Base-by-base conservation (phyloP, 2,113 vertebrate genomes). In the Hippocampus comes region DNA sequence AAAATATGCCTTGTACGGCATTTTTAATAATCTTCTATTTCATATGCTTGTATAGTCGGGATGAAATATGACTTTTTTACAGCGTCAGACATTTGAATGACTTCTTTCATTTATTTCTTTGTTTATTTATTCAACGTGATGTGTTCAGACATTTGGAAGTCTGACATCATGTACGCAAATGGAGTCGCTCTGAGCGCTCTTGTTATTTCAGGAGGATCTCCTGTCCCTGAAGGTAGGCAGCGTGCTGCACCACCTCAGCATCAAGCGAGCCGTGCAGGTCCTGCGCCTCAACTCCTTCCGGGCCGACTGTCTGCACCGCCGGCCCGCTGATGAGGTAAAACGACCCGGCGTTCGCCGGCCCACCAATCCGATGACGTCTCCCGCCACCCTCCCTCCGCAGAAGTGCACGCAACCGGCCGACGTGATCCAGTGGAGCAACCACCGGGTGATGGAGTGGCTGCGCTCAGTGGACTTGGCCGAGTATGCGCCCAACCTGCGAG, bases 401-500 rank as follows among this genome's bases (percentile, higher is more conserved):
- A 96, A 87, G n/a, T 95, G 94, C 1, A 77, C 95, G 76, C 93
- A 91, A 0, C 95, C 96, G 0, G 93, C 92, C 0, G 97, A 98
- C 77, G 95, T 98, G 34, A 94, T 94, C 15, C 95, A 96, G 85
- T 99, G 97, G 97, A 99, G 97, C 64, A 99, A 98, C 74, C 97
- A 99, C 79, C 93, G 97, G 0, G 96, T 99, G 83, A 99, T 99
- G 97, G 97, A 99, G 80, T 99, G 97, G 97, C 89, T 99, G 17
- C 95, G 97, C 21, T 99, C 97, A 0, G 96, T 96, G 72, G 97
- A 99, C 74, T 76, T 99, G 82, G 97, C 97, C 0, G 97, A 99
- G 71, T 99, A 99, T 0, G 97, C 97, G 0, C 97, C 97, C 23
- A 99, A 99, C 68, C 92, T 99, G 82, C 90, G 97, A 63, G 97